phyloP scores from a whole-genome alignment of 2,797 vertebrate genomes.

The Neomorphus geoffroyi region DNA sequence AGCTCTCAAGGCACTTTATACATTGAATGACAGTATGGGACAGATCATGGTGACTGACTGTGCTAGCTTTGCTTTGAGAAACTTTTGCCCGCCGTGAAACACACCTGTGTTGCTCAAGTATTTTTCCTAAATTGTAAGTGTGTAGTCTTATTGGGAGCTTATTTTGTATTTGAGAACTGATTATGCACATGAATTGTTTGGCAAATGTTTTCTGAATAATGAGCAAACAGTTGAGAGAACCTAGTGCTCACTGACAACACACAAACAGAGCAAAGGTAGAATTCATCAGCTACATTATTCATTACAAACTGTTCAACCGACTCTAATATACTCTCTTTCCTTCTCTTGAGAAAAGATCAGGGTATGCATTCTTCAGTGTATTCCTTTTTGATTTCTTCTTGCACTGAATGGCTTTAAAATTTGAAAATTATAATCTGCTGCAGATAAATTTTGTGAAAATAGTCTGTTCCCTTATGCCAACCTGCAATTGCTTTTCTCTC shows the following conservation, averaged over 20 bases:
- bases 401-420: neutral
- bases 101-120: neutral
- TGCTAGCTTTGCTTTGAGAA: neutral
- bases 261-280: neutral
- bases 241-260: neutral
- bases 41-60: neutral
- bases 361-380: neutral
- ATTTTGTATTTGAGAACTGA: neutral
- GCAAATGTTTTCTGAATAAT: neutral
- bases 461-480: neutral
- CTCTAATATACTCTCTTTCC: neutral
- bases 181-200: neutral
- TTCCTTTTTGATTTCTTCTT: conserved; percentile 7
- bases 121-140: neutral
- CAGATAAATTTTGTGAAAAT: neutral
- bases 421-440: neutral
- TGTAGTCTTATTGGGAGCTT: neutral
- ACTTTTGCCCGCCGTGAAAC: fast-evolving
- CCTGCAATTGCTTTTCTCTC: neutral
- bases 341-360: neutral
- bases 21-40: neutral
- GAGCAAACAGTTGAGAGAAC: neutral
- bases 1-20: neutral
- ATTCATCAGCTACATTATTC: neutral
- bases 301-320: neutral